phyloP scores from a whole-genome alignment of 1,140 invertebrate species.

The Drepana arcuata region DNA sequence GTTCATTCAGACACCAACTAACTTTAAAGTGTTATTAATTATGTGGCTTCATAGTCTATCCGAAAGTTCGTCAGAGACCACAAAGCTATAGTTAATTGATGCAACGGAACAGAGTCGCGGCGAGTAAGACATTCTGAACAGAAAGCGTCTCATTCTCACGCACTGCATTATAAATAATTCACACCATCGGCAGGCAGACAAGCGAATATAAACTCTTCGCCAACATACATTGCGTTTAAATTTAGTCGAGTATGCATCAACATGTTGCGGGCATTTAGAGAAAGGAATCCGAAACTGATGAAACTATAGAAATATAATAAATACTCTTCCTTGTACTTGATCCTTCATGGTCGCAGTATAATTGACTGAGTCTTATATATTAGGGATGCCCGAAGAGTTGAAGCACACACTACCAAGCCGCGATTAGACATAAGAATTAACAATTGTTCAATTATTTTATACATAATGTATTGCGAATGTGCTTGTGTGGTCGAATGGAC shows the following conservation, averaged over 20 bases:
- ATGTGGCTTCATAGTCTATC: no score
- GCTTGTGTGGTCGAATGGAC: constrained; percentile 1
- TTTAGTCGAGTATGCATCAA: constrained; percentile 7
- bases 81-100: constrained; percentile 9
- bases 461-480: no score
- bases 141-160: constrained; percentile 53
- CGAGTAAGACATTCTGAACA: constrained; percentile 43
- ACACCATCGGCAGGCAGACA: constrained; percentile 24
- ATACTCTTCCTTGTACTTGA: no score
- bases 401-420: no score
- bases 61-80: no score
- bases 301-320: no score
- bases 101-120: constrained; percentile 27
- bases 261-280: constrained; percentile 16
- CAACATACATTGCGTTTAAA: constrained; percentile 22
- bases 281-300: no score
- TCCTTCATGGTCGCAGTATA: no score
- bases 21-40: constrained; percentile 4
- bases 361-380: no score
- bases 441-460: no score
- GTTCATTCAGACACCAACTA: constrained; percentile 16
- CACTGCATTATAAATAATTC: constrained; percentile 33
- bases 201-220: constrained; percentile 13
- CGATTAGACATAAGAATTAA: no score
- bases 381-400: no score